Percentiles rank a stretch among this genome's conserved stretches.
Evolutionary conservation across 2,797 vertebrate genomes (phyloP).

Genomic region (Danio kyathit): DNA sequence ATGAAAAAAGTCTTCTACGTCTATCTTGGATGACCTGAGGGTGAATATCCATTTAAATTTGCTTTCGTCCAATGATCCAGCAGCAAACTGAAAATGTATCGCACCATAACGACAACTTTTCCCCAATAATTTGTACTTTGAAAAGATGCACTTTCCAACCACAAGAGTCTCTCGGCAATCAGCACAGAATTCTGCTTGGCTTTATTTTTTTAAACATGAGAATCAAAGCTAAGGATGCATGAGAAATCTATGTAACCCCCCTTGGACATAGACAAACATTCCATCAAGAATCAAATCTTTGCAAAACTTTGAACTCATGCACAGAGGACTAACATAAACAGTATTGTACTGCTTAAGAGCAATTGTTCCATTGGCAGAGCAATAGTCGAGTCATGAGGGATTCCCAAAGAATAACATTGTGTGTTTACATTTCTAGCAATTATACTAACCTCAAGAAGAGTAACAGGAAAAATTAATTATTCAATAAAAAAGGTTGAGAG

Average conservation of each 20-base stretch:
- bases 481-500: slow-evolving; percentile 71
- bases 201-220: slow-evolving; percentile 57
- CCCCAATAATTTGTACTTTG: slow-evolving; percentile 65
- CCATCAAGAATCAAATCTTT: slow-evolving; percentile 68
- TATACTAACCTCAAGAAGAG: slow-evolving; percentile 65
- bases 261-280: slow-evolving; percentile 68
- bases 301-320: slow-evolving; percentile 66
- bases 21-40: too few relatives aligned
- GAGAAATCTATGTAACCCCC: slow-evolving; percentile 67
- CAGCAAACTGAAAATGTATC: slow-evolving; percentile 5
- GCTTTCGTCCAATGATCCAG: background rate
- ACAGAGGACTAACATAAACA: slow-evolving; percentile 67
- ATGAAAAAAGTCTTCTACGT: too few relatives aligned
- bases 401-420: slow-evolving; percentile 65
- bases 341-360: slow-evolving; percentile 60
- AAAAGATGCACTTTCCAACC: slow-evolving; percentile 60
- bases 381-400: slow-evolving; percentile 62
- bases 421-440: slow-evolving; percentile 66
- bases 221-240: slow-evolving; percentile 62
- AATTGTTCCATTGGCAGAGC: slow-evolving; percentile 60
- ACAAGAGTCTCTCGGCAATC: slow-evolving; percentile 66
- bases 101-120: slow-evolving; percentile 45
- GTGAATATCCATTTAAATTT: background rate
- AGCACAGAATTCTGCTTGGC: slow-evolving; percentile 52
- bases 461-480: slow-evolving; percentile 71